Base-by-base conservation (phyloP, 92 coral and sea anemone species). In the Parazoanthus atlanticus region DNA sequence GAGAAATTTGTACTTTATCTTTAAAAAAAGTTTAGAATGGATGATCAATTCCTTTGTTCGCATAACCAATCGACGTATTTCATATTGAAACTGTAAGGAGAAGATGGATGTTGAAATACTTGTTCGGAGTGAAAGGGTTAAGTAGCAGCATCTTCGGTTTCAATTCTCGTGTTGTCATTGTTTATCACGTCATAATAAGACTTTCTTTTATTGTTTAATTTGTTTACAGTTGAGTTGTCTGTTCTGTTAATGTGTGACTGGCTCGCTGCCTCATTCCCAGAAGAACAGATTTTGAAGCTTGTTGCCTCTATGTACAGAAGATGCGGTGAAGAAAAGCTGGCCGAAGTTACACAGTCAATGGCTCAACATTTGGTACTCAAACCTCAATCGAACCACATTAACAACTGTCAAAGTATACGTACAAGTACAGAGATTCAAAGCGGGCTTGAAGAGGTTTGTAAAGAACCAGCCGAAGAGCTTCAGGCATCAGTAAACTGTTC, bases 191-290 rank as follows among this genome's bases (percentile, higher is more conserved):
- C 11, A 65, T 23, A 65, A 65, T 70, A 28, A 70, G 43, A 40
- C 43, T 40, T 40, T 5, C 43, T 40, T 40, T 46, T 38, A 33
- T 11, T 66, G 28, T 67, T 83, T 84, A 40, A 28, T 41, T 65
- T 28, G 25, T 38, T 21, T 31, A 4, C 83, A 89, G 93, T 85
- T 46, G 80, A 80, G 40, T 56, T 91, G 38, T 32, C 92, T 40
- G 90, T 67, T 9, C 49, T 89, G 82, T 16, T 91, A 30, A 79
- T 81, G 73, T 79, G 90, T 29, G 92, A 91, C 90, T 91, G 93
- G 93, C 66, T 91, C n/a, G 78, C 25, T 46, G 64, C 58, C 8
- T 13, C 87, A 26, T 84, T 84, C 87, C 78, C 64, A 71, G 78
- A 84, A 28, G 65, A 70, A 29, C 43, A 70, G 78, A 70, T 72